A percentile compares a stretch with the other conserved stretches of the same genome.
These are phyloP conservation scores for Fopius arisanus DNA, from an alignment of 1,140 invertebrate genomes.

Conservation along the genomic window DNA sequence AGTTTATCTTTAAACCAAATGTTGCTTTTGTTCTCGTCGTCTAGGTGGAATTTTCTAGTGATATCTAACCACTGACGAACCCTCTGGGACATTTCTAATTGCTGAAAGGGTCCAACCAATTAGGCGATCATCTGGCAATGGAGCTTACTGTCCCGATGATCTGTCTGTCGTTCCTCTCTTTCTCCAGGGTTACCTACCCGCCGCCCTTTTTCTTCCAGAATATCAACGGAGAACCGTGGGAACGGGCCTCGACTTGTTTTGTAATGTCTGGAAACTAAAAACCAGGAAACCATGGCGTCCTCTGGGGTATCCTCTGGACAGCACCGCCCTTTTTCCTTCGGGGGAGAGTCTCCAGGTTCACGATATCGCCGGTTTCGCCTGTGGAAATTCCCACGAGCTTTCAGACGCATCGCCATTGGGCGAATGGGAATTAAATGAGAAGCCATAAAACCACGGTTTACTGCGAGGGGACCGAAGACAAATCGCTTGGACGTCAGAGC, in stretches of 20 bases:
- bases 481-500: conserved; percentile 50
- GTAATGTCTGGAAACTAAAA: conserved; percentile 38
- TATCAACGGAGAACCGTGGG: background rate
- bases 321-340: background rate
- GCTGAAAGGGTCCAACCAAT: conserved; percentile 53
- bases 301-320: conserved; percentile 16
- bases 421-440: conserved; percentile 31
- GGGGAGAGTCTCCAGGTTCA: too few species aligned
- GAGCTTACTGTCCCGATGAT: conserved; percentile 17
- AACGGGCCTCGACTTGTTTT: conserved; percentile 25
- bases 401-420: conserved; percentile 30
- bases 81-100: conserved; percentile 55
- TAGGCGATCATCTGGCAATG: conserved; percentile 47
- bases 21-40: background rate
- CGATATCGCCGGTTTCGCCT: too few species aligned
- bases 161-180: background rate
- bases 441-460: conserved; percentile 40
- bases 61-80: conserved; percentile 5
- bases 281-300: conserved; percentile 49
- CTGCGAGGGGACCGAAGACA: conserved; percentile 45
- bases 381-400: background rate
- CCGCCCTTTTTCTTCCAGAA: background rate
- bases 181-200: too few species aligned
- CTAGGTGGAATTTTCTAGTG: background rate
- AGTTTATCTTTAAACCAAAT: conserved; percentile 56